These are phyloP conservation scores for Labrus mixtus DNA, from an alignment of 2,113 vertebrate genomes.

Conservation along the genomic window DNA sequence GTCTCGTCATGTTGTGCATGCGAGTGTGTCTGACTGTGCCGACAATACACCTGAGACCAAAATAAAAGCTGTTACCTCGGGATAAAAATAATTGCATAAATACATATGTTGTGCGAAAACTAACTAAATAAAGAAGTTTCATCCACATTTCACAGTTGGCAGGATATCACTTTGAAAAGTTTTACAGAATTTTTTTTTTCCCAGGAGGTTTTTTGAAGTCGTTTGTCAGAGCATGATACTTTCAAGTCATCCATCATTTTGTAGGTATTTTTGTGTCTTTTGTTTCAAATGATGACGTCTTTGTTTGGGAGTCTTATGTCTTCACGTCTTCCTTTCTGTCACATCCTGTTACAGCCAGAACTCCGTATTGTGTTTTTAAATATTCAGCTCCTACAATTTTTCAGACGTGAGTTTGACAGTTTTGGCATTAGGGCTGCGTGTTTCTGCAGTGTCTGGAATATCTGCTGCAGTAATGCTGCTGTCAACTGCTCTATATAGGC, in stretches of 20 bases:
- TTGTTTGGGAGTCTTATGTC: constrained; percentile 19
- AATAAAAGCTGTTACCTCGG: constrained; percentile 21
- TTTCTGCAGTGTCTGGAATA: background rate
- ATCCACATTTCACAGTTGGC: constrained; percentile 21
- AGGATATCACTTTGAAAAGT: constrained; percentile 19
- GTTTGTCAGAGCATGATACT: background rate
- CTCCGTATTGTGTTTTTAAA: background rate
- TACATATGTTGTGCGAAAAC: constrained; percentile 15
- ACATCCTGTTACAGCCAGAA: background rate
- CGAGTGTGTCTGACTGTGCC: no score
- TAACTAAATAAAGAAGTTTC: background rate
- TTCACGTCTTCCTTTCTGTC: constrained; percentile 14
- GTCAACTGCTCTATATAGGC: constrained; percentile 20
- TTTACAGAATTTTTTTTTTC: constrained; percentile 15
- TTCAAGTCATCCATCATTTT: constrained; percentile 22
- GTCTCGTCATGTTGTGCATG: no score
- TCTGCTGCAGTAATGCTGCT: background rate
- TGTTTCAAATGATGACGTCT: constrained; percentile 1
- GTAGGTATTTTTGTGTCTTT: constrained; percentile 7
- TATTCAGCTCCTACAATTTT: background rate
- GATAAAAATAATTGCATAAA: constrained; percentile 41
- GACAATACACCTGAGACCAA: no score
- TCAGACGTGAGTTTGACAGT: background rate
- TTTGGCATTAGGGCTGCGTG: background rate
- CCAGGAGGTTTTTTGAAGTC: background rate